Conservation (phyloP, 2,888 invertebrate genomes). For the Rhorus exstirpatorius region DNA sequence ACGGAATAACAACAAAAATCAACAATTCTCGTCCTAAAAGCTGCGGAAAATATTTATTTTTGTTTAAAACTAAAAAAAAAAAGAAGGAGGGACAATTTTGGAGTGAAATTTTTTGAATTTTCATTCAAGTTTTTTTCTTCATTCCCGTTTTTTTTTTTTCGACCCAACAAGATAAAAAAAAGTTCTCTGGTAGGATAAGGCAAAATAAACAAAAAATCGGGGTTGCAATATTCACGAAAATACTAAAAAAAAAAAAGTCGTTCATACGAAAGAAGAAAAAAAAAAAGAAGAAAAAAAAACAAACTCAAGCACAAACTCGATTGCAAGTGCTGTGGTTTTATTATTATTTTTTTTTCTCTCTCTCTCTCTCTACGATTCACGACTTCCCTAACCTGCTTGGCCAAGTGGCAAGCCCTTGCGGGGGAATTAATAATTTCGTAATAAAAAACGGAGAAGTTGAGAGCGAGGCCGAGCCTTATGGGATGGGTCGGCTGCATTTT, state of each 20-base stretch:
- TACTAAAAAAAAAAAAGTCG: slow-evolving; percentile 59
- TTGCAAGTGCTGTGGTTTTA: slow-evolving; percentile 72
- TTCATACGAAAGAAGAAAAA: too few relatives aligned
- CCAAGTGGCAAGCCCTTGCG: slow-evolving; percentile 90
- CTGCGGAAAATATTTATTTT: too few relatives aligned
- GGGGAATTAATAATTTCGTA: slow-evolving; percentile 91
- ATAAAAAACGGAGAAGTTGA: slow-evolving; percentile 93
- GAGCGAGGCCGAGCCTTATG: slow-evolving; percentile 98
- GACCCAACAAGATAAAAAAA: too few relatives aligned
- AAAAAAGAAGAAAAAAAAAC: slow-evolving; percentile 70
- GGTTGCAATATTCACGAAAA: slow-evolving; percentile 56
- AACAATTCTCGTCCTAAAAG: too few relatives aligned
- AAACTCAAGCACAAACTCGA: slow-evolving; percentile 48
- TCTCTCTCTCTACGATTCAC: too few relatives aligned
- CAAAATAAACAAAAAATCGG: slow-evolving; percentile 17
- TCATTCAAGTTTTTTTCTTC: too few relatives aligned
- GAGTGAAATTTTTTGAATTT: too few relatives aligned
- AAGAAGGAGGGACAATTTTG: too few relatives aligned
- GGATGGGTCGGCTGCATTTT: slow-evolving; percentile 99
- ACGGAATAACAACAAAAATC: too few relatives aligned
- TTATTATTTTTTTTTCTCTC: too few relatives aligned
- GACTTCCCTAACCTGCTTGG: slow-evolving; percentile 91
- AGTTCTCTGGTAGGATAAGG: slow-evolving; percentile 4
- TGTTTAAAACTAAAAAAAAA: too few relatives aligned
- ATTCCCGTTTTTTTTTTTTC: too few relatives aligned